These are phyloP conservation scores for Picus viridis DNA, from an alignment of 2,797 vertebrate species.

Conservation along the genomic window DNA sequence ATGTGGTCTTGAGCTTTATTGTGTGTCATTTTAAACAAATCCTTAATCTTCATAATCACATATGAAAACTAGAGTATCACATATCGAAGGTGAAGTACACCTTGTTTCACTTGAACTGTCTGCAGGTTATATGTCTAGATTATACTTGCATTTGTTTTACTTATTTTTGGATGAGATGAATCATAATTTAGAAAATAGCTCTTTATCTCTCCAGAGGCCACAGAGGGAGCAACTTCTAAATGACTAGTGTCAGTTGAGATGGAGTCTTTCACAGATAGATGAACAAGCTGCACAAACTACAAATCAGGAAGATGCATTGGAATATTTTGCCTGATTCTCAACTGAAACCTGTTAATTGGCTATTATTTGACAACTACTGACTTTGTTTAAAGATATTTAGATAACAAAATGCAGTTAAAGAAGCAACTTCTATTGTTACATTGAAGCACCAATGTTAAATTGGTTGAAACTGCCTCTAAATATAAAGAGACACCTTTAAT, in stretches of 20 bases:
- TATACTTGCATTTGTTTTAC: not conserved
- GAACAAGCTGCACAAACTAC: not conserved
- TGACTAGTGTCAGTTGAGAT: not conserved
- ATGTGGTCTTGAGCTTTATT: not conserved
- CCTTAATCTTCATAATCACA: not conserved
- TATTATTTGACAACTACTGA: not conserved
- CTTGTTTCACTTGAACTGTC: not conserved
- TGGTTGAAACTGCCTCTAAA: not conserved
- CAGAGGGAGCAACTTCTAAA: not conserved
- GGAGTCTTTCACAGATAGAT: not conserved
- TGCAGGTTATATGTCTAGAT: not conserved
- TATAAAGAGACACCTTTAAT: not conserved
- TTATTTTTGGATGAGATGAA: not conserved
- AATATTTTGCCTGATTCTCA: not conserved
- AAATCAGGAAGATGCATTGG: not conserved
- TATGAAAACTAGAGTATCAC: not conserved
- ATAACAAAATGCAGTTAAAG: not conserved
- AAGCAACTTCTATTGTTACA: not conserved
- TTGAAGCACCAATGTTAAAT: not conserved
- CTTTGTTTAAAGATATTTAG: not conserved
- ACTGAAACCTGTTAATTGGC: not conserved
- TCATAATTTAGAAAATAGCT: conserved; percentile 1
- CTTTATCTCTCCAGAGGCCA: not conserved
- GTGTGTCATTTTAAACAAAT: not conserved
- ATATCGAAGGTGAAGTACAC: not conserved